Base-by-base conservation (phyloP, 1,140 invertebrate species). In the Euschistus heros region DNA sequence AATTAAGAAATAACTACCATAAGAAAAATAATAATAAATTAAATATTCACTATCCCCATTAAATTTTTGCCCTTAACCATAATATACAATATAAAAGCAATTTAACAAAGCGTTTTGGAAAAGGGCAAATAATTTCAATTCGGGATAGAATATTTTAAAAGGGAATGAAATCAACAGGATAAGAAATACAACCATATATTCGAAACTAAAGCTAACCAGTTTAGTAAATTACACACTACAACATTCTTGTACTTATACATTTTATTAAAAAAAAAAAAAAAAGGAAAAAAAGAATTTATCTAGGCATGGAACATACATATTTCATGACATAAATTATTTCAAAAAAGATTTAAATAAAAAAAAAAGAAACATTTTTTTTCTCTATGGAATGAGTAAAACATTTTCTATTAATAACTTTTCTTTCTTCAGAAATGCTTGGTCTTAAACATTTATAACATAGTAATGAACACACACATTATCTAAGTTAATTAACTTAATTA, bases 391-490 rank as follows among this genome's bases (percentile, higher is more conserved):
- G 66, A 67, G 66, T 63, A 64, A 57, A 60, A 64, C 57, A 64
- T 18, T 61, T 44, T 63, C 63, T 54, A 52, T 57, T 61, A 60
- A 54, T 59, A 57, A 30, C 42, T 52, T 57, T 27, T 10, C 15
- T 22, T 5, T 57, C 24, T 22, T 24, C 30, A n/a, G 50, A 67
- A 64, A 57, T 65, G 63, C 44, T 66, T 64, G 66, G 54, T 64
- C 62, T 57, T 64, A 67, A 44, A 60, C 30, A 46, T 64, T 46
- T 57, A 64, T 62, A 64, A 24, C 18, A 67, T 63, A 67, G 47
- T 64, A 67, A n/a, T 67, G 63, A 67, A 67, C 66, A 67, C 66
- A 67, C 66, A 67, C 63, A 57, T 57, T 57, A 57, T 63, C 66
- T 67, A 67, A 63, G 63, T 64, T 64, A 57, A 57, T 67, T 22